phyloP scores from a whole-genome alignment of 1,140 invertebrate genomes.

The Phortica variegata region DNA sequence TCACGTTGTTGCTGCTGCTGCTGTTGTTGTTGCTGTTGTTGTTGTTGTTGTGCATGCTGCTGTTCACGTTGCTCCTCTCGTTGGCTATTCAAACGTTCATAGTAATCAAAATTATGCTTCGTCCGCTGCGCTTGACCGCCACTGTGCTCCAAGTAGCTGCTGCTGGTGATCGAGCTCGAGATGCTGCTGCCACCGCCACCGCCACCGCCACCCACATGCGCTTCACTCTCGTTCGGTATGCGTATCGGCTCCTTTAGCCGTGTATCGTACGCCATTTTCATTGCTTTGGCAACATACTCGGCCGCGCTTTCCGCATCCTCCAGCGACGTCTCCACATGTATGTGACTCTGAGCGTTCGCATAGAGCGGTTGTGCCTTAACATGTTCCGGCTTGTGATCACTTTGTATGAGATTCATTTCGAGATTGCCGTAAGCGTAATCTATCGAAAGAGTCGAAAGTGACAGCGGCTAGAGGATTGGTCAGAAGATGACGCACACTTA shows the following conservation, averaged over 20 bases:
- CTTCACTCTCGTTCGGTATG: slow-evolving; percentile 4
- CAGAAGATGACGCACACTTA: neutral
- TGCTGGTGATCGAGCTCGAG: slow-evolving; percentile 10
- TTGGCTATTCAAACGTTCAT: neutral
- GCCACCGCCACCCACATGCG: no score
- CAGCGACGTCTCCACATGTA: slow-evolving; percentile 5
- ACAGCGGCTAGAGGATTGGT: neutral
- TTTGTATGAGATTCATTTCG: slow-evolving; percentile 42
- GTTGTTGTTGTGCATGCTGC: slow-evolving; percentile 17
- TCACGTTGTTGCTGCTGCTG: neutral
- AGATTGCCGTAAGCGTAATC: slow-evolving; percentile 40
- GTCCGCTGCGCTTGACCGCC: slow-evolving; percentile 22
- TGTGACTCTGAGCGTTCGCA: slow-evolving; percentile 9
- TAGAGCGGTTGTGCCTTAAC: slow-evolving; percentile 25
- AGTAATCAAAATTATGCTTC: slow-evolving; percentile 1
- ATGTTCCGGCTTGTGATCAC: slow-evolving; percentile 29
- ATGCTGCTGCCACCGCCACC: slow-evolving; percentile 12
- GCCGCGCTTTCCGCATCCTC: slow-evolving; percentile 48
- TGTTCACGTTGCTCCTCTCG: slow-evolving; percentile 20
- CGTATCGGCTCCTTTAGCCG: slow-evolving; percentile 31
- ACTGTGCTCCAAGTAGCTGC: slow-evolving; percentile 19
- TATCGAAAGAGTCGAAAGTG: slow-evolving; percentile 3
- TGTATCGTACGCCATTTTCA: slow-evolving; percentile 41
- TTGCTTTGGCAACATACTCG: slow-evolving; percentile 51
- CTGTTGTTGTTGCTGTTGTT: slow-evolving; percentile 11